Conservation (phyloP, 2,113 vertebrate species). For the Nettapus auritus region DNA sequence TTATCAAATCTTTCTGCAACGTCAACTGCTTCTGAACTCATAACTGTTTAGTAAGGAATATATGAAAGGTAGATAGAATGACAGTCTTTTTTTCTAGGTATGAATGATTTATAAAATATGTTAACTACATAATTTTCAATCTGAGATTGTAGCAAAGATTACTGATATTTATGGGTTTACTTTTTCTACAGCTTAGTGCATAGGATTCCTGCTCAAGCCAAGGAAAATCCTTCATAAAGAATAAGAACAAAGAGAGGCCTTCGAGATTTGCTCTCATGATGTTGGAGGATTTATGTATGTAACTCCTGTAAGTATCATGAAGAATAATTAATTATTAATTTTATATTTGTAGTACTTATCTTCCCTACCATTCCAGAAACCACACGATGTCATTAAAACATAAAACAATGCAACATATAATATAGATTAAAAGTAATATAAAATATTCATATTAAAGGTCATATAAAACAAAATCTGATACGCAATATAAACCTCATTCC, state of each 20-base stretch:
- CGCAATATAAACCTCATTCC: neutral
- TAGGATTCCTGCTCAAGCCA: neutral
- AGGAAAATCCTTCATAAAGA: neutral
- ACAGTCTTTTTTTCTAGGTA: neutral
- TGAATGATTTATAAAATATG: neutral
- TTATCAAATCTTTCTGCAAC: neutral
- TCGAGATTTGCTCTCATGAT: neutral
- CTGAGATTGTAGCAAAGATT: neutral
- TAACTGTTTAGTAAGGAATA: neutral
- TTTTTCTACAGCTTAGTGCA: neutral
- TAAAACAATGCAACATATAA: constrained; percentile 21
- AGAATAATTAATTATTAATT: constrained; percentile 35
- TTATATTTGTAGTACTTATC: constrained; percentile 2
- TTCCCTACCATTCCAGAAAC: neutral
- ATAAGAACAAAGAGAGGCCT: neutral
- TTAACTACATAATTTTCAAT: neutral
- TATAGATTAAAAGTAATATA: neutral
- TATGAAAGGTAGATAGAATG: neutral
- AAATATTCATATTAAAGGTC: neutral
- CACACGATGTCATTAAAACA: constrained; percentile 7
- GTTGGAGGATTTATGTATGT: neutral
- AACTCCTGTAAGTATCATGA: constrained; percentile 6
- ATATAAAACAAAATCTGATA: neutral
- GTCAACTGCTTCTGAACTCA: neutral
- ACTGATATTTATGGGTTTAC: neutral